Conservation (phyloP, 2,113 vertebrate genomes). For the Coptodon rendalli region DNA sequence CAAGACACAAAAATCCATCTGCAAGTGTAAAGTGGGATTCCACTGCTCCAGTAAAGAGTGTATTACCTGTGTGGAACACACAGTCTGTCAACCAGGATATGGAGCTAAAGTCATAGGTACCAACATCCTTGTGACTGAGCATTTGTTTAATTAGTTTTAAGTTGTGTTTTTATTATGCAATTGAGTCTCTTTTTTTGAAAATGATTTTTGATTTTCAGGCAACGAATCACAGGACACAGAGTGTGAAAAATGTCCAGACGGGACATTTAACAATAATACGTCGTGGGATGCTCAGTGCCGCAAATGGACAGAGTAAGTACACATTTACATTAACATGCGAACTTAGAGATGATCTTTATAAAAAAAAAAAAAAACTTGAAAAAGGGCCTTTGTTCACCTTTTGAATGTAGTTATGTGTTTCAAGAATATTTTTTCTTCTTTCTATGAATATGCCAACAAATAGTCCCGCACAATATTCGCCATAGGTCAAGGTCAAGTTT, state of each 20-base stretch:
- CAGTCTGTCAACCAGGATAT: constrained; percentile 16
- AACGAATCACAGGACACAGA: constrained; percentile 18
- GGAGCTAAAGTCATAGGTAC: constrained; percentile 18
- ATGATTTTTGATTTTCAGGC: constrained; percentile 12
- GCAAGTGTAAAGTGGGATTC: constrained; percentile 38
- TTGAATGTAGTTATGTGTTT: background rate
- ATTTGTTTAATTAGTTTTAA: background rate
- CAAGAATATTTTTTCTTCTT: background rate
- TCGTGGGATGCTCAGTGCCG: constrained; percentile 4
- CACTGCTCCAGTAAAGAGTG: constrained; percentile 49
- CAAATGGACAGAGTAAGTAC: constrained; percentile 51
- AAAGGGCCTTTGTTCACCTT: background rate
- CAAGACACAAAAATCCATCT: background rate
- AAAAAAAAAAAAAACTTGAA: background rate
- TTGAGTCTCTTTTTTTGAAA: background rate
- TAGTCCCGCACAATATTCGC: background rate
- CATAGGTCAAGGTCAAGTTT: background rate
- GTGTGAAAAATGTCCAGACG: constrained; percentile 42
- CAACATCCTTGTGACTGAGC: background rate
- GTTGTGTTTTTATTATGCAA: background rate
- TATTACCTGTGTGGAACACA: constrained; percentile 35
- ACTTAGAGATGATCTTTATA: background rate
- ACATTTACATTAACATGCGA: background rate
- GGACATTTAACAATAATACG: constrained; percentile 15
- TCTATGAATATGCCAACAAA: background rate